A percentile compares a stretch with the other conserved stretches of the same genome.
These are phyloP conservation scores for Corella eumyota DNA, from an alignment of 23 tunicate genomes.

Conservation along the genomic window DNA sequence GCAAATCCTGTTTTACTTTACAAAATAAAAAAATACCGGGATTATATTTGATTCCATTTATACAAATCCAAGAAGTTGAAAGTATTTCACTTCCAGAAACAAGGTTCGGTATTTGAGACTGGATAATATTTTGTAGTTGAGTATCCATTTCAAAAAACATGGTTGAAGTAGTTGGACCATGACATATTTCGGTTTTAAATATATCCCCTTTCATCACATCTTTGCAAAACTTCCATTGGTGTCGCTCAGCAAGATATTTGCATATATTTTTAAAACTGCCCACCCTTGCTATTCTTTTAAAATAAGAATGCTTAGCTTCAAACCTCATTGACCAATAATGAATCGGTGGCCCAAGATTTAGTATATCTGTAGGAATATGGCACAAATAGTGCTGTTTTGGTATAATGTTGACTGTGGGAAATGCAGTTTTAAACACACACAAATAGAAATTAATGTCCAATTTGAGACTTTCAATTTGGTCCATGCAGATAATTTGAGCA, in stretches of 20 bases:
- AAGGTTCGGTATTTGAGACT: not conserved
- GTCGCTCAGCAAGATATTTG: not conserved
- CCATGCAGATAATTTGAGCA: not conserved
- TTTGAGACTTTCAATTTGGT: not conserved
- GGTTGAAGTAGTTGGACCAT: conserved; percentile 2
- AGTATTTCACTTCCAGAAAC: not conserved
- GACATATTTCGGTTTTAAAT: not conserved
- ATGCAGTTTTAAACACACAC: not conserved
- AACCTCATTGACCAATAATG: conserved; percentile 1
- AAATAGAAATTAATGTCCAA: not conserved
- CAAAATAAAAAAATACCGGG: conserved; percentile 1
- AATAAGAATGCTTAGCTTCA: conserved; percentile 8
- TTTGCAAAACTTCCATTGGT: not conserved
- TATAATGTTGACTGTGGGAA: conserved; percentile 4
- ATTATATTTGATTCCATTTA: not conserved
- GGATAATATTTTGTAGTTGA: not conserved
- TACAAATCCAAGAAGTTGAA: not conserved
- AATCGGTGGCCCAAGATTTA: not conserved
- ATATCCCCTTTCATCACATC: not conserved
- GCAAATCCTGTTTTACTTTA: not conserved
- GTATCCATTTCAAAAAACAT: not conserved
- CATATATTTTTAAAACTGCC: conserved; percentile 4
- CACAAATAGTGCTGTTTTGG: conserved; percentile 5
- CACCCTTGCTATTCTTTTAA: not conserved
- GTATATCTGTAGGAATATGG: not conserved